phyloP scores from a whole-genome alignment of 2,888 invertebrate species.

The Empis stercorea region DNA sequence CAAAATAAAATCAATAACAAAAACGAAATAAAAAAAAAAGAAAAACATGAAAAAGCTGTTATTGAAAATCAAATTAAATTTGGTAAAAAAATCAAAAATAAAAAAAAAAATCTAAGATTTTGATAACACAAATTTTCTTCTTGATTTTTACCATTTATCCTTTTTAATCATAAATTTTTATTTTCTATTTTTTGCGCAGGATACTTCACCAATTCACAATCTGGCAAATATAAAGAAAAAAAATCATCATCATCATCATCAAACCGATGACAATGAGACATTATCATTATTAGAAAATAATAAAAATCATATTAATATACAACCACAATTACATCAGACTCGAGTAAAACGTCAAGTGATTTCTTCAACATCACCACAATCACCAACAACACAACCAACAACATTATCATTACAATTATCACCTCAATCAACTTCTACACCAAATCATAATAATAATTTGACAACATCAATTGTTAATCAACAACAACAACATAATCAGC shows the following conservation, averaged over 20 bases:
- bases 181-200: constrained; percentile 21
- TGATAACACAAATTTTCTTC: too few species aligned
- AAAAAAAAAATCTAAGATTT: too few species aligned
- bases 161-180: too few species aligned
- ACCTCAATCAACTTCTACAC: constrained; percentile 9
- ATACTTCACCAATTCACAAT: constrained; percentile 36
- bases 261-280: constrained; percentile 28
- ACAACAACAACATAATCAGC: too few species aligned
- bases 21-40: too few species aligned
- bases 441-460: constrained; percentile 4
- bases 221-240: constrained; percentile 35
- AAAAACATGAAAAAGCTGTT: too few species aligned
- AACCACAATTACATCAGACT: constrained; percentile 20
- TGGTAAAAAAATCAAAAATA: too few species aligned
- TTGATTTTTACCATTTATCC: too few species aligned
- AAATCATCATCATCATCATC: constrained; percentile 11
- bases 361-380: constrained; percentile 9
- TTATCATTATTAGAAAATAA: constrained; percentile 31
- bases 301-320: constrained; percentile 28
- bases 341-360: constrained; percentile 10
- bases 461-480: not conserved
- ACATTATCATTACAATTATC: constrained; percentile 8
- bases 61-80: too few species aligned
- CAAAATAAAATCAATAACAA: too few species aligned
- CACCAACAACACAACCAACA: constrained; percentile 7